Evolutionary conservation across 2,113 vertebrate genomes (phyloP).

Genomic region (Hippocampus abdominalis): DNA sequence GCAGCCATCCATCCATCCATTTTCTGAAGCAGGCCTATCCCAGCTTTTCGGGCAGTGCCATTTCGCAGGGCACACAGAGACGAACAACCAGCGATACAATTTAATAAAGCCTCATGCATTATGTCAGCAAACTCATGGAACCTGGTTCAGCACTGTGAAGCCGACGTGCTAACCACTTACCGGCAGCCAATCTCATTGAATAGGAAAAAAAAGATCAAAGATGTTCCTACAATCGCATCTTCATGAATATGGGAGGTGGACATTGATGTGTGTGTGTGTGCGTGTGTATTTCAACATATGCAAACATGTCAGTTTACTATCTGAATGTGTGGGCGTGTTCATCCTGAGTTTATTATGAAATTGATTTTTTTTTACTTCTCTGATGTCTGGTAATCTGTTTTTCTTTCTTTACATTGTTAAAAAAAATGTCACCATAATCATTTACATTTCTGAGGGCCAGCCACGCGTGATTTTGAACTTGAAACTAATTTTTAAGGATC

Average conservation of each 20-base stretch:
- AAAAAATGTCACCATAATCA: not conserved
- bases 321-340: slow-evolving; percentile 1
- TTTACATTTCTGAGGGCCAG: not conserved
- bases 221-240: slow-evolving; percentile 67
- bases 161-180: no score
- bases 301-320: not conserved
- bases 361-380: not conserved
- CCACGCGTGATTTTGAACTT: not conserved
- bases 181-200: slow-evolving; percentile 55
- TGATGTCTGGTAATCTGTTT: not conserved
- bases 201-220: slow-evolving; percentile 69
- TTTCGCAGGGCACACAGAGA: no score
- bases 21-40: no score
- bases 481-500: not conserved
- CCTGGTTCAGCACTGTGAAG: no score
- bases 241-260: slow-evolving; percentile 52
- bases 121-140: no score
- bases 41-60: no score
- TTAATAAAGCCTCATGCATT: no score
- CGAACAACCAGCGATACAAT: no score
- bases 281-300: slow-evolving; percentile 6
- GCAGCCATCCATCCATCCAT: no score
- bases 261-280: slow-evolving; percentile 25
- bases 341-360: not conserved
- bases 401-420: not conserved